Base-by-base conservation (phyloP, 2,888 invertebrate species). In the Nudaria mundana region DNA sequence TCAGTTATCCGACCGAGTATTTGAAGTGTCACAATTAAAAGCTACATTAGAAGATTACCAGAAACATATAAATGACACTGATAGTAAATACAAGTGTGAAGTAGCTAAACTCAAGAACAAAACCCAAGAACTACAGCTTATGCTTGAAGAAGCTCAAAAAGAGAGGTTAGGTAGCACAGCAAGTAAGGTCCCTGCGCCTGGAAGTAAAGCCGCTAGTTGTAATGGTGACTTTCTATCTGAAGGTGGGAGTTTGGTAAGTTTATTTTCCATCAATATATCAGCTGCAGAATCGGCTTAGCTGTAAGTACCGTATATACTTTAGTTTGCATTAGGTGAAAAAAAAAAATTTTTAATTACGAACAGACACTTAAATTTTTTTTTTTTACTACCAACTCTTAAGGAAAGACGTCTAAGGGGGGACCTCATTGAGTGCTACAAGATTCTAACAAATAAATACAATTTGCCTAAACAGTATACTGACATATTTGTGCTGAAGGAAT, bases 1-100 rank as follows among this genome's bases (percentile, higher is more conserved):
- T 15, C 77, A 95, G 93, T 91, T 95, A 71, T 92, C 93, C 60
- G 95, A 95, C 69, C 94, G 92, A 76, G 92, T 93, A 44, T 91
- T 92, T 41, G 94, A 95, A 80, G 83, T 95, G 42, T 91, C 92
- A 46, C 91, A 92, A 55, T 86, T 93, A 40, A 91, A 88, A 48
- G 92, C 94, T 12, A 91, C 92, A 40, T 81, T 95, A 49, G 90
- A 91, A 30, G 91, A 92, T 60, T 89, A 95, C 45, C 94, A 95
- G 69, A 90, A 90, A 53, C 92, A 92, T 62, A 69, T 95, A 29
- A 89, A 90, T 30, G 91, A 92, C 53, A 88, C 90, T 48, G 91
- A 93, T 54, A 91, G 84, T 49, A 91, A 90, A 68, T 90, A 90
- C 70, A 90, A 89, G 57, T 91, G 91, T 58, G 90, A 90, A 59